Percentiles rank a stretch among this genome's conserved stretches.
Conservation (phyloP, 2,888 invertebrate genomes). For the Tenthredo notha region DNA sequence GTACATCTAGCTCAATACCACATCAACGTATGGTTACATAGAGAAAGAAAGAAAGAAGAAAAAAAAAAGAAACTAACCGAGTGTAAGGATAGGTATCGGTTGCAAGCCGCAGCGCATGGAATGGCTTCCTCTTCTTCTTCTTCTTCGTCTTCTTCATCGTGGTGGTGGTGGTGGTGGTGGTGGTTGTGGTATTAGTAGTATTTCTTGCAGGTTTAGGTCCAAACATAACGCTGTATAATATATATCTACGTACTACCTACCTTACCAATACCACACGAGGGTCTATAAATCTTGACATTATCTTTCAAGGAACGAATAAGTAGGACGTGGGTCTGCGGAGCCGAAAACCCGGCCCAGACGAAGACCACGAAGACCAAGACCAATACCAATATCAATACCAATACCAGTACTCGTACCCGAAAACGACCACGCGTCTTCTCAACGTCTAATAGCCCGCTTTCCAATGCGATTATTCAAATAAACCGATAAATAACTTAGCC, state of each 20-base stretch:
- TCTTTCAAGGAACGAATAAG: slow-evolving; percentile 28
- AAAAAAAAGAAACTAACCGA: neutral
- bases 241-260: neutral
- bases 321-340: slow-evolving; percentile 24
- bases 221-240: neutral
- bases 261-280: neutral
- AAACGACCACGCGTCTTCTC: slow-evolving; percentile 12
- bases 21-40: neutral
- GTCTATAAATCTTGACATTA: slow-evolving; percentile 50
- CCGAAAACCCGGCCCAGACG: neutral
- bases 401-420: neutral
- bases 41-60: neutral
- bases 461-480: slow-evolving; percentile 71
- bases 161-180: neutral
- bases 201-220: neutral
- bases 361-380: neutral
- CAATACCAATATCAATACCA: neutral
- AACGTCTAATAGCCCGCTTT: slow-evolving; percentile 60
- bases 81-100: slow-evolving; percentile 17
- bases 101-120: slow-evolving; percentile 4
- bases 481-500: slow-evolving; percentile 69
- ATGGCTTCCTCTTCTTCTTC: slow-evolving; percentile 29
- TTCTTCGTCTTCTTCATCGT: neutral
- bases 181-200: neutral
- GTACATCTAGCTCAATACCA: neutral